Conservation (phyloP, 1,140 invertebrate species). For the Aphaenogaster rudis region DNA sequence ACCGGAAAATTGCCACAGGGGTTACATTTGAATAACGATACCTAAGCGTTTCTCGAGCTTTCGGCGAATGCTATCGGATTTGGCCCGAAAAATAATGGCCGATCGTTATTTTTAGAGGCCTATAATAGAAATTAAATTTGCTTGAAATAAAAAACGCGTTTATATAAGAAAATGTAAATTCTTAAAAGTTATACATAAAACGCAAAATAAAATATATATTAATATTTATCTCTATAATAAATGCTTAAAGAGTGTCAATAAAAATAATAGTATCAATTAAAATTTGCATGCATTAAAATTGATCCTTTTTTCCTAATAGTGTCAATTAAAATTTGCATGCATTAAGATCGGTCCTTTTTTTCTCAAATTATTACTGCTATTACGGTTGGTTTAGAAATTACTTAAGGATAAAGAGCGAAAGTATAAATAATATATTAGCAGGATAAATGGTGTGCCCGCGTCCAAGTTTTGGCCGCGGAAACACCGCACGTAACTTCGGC, state of each 20-base stretch:
- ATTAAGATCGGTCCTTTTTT: neutral
- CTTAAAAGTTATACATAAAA: neutral
- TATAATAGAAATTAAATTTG: constrained; percentile 36
- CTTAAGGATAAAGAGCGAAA: neutral
- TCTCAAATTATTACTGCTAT: neutral
- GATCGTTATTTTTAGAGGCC: constrained; percentile 16
- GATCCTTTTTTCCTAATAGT: no score
- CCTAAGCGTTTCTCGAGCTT: constrained; percentile 50
- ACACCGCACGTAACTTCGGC: constrained; percentile 15
- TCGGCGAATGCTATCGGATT: constrained; percentile 42
- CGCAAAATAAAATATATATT: neutral
- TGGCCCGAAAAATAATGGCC: constrained; percentile 10
- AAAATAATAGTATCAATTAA: no score
- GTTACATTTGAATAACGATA: constrained; percentile 64
- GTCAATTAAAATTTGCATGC: neutral
- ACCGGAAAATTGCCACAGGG: constrained; percentile 46
- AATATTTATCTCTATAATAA: neutral
- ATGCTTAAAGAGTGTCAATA: neutral
- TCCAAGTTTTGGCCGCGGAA: constrained; percentile 13
- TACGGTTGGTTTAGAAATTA: neutral
- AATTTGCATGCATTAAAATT: no score
- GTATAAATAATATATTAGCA: neutral
- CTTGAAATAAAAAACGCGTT: neutral
- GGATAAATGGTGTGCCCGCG: neutral
- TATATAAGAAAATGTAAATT: neutral